phyloP scores from a whole-genome alignment of 2,888 invertebrate genomes.

The Phasia obesa region DNA sequence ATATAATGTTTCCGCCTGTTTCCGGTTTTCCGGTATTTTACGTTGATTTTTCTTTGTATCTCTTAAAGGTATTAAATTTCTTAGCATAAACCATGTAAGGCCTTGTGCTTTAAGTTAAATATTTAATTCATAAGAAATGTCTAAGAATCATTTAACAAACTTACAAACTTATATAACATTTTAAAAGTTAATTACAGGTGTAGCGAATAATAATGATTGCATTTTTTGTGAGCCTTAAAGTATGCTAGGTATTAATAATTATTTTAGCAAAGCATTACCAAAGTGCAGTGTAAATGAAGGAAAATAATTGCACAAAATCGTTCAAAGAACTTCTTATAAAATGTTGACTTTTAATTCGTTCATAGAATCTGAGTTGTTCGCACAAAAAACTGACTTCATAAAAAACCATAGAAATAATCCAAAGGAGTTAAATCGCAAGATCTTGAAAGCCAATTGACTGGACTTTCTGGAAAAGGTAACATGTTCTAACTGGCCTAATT shows the following conservation, averaged over 20 bases:
- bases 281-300: no score
- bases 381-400: no score
- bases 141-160: slow-evolving; percentile 18
- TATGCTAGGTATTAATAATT: not conserved
- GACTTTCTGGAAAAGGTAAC: no score
- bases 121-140: slow-evolving; percentile 29
- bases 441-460: no score
- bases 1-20: slow-evolving; percentile 68
- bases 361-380: no score
- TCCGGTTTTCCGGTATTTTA: slow-evolving; percentile 63
- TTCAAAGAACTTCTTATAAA: no score
- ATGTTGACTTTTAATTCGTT: no score
- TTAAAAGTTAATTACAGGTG: slow-evolving; percentile 34
- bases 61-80: slow-evolving; percentile 25
- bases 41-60: slow-evolving; percentile 62
- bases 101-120: slow-evolving; percentile 19
- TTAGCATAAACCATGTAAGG: slow-evolving; percentile 2
- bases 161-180: slow-evolving; percentile 21
- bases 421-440: no score
- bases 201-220: not conserved
- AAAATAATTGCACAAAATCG: no score
- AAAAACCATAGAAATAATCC: no score
- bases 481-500: no score
- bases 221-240: slow-evolving; percentile 1
- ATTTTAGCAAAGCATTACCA: no score